These are phyloP conservation scores for Phaethornis superciliosus DNA, from an alignment of 2,113 vertebrate genomes.

Conservation along the genomic window DNA sequence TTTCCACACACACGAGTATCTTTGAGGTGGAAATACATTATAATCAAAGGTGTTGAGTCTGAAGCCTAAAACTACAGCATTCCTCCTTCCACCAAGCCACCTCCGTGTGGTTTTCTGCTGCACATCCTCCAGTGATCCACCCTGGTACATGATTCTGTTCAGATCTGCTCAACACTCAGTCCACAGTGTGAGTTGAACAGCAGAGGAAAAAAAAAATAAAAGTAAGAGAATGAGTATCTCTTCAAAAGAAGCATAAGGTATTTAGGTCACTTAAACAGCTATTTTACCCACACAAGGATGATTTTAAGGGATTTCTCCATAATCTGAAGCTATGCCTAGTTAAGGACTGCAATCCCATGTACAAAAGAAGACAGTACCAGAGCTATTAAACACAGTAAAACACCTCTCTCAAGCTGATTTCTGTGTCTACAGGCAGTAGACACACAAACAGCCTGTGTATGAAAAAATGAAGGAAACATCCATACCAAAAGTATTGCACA, in stretches of 20 bases:
- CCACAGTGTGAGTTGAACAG: not conserved
- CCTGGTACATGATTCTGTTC: not conserved
- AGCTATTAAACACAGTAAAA: not conserved
- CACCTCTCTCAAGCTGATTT: not conserved
- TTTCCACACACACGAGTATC: too few relatives aligned
- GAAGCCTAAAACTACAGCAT: not conserved
- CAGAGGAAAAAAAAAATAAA: not conserved
- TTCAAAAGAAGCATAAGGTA: not conserved
- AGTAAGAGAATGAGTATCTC: not conserved
- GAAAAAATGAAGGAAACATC: not conserved
- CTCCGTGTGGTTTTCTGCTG: not conserved
- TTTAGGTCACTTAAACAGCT: not conserved
- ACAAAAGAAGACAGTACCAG: not conserved
- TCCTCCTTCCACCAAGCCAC: not conserved
- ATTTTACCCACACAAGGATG: not conserved
- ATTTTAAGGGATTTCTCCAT: not conserved
- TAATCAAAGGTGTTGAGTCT: not conserved
- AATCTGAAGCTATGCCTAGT: not conserved
- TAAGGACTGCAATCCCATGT: not conserved
- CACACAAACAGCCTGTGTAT: fast-evolving
- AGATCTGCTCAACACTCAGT: not conserved
- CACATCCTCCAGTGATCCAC: not conserved
- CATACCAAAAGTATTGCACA: not conserved
- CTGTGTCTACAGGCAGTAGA: not conserved
- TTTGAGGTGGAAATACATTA: not conserved